These are phyloP conservation scores for Panagrolaimus sp. DNA, from an alignment of 1,140 invertebrate species.

Conservation along the genomic window DNA sequence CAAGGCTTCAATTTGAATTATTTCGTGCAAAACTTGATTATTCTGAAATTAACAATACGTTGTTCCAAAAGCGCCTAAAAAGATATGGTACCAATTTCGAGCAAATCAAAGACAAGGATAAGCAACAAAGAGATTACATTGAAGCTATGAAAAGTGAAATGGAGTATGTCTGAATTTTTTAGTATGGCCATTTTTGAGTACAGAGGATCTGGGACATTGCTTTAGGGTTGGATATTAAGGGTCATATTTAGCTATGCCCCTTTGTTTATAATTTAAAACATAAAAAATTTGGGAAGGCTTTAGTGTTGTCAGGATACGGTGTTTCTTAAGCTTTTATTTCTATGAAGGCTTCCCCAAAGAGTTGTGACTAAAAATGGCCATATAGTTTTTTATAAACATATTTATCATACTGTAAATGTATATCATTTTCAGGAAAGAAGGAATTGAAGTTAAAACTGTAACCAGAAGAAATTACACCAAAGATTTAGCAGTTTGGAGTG, in stretches of 20 bases:
- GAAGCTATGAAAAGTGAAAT: slow-evolving; percentile 39
- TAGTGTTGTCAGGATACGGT: too few species aligned
- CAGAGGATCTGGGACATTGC: too few species aligned
- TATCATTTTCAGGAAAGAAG: slow-evolving; percentile 39
- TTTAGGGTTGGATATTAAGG: too few species aligned
- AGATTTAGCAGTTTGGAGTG: slow-evolving; percentile 80
- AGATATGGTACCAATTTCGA: slow-evolving; percentile 2
- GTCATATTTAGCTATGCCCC: too few species aligned
- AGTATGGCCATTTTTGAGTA: too few species aligned
- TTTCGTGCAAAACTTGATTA: background rate
- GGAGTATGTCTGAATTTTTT: slow-evolving; percentile 28
- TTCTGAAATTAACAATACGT: background rate
- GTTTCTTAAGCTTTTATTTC: slow-evolving; percentile 14
- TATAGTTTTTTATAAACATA: slow-evolving; percentile 15
- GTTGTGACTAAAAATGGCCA: background rate
- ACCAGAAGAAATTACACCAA: slow-evolving; percentile 40
- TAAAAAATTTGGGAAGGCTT: too few species aligned
- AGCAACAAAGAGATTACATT: slow-evolving; percentile 39
- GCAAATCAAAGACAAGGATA: slow-evolving; percentile 42
- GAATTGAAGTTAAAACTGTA: slow-evolving; percentile 49
- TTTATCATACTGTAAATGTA: background rate
- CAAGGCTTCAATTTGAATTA: slow-evolving; percentile 6
- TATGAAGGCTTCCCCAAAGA: background rate
- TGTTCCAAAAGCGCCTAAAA: background rate
- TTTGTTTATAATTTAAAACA: too few species aligned